Conservation (phyloP, 2,797 vertebrate species). For the Scarus forsteni region DNA sequence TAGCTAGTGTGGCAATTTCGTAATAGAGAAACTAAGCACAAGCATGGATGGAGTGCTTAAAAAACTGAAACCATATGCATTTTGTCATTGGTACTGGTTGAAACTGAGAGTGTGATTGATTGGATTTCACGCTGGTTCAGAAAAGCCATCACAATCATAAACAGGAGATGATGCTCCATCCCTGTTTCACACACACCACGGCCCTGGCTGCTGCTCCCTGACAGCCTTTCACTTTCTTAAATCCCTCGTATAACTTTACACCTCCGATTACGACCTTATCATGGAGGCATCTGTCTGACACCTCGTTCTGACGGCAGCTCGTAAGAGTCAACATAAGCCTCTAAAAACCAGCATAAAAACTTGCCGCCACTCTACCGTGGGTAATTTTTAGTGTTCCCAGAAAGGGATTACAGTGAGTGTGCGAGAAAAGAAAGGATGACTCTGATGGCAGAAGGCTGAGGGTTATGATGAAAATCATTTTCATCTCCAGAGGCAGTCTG, state of each 20-base stretch:
- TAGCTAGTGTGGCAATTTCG: not conserved
- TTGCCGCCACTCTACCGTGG: constrained; percentile 48
- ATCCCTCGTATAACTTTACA: constrained; percentile 79
- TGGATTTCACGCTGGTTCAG: not conserved
- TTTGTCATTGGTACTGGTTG: not conserved
- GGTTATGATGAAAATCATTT: constrained; percentile 32
- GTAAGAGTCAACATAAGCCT: constrained; percentile 69
- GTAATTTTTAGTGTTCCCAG: constrained; percentile 76
- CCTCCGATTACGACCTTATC: constrained; percentile 78
- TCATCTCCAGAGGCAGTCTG: constrained; percentile 6
- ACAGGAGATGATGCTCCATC: constrained; percentile 25
- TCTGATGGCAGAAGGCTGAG: constrained; percentile 40
- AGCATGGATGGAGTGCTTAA: not conserved
- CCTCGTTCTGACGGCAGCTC: constrained; percentile 73
- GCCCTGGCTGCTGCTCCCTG: constrained; percentile 44
- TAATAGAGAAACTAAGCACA: not conserved
- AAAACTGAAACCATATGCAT: constrained; percentile 2
- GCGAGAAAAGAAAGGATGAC: constrained; percentile 46
- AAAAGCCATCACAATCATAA: constrained; percentile 2
- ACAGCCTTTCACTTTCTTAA: constrained; percentile 73
- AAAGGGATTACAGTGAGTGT: constrained; percentile 79
- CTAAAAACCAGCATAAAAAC: constrained; percentile 65
- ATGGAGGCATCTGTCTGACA: constrained; percentile 65
- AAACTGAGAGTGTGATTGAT: constrained; percentile 15
- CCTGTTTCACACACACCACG: constrained; percentile 3